Percentiles rank a stretch among this genome's conserved stretches.
Conservation (phyloP, 2,113 vertebrate genomes). For the Entomyzon cyanotis region DNA sequence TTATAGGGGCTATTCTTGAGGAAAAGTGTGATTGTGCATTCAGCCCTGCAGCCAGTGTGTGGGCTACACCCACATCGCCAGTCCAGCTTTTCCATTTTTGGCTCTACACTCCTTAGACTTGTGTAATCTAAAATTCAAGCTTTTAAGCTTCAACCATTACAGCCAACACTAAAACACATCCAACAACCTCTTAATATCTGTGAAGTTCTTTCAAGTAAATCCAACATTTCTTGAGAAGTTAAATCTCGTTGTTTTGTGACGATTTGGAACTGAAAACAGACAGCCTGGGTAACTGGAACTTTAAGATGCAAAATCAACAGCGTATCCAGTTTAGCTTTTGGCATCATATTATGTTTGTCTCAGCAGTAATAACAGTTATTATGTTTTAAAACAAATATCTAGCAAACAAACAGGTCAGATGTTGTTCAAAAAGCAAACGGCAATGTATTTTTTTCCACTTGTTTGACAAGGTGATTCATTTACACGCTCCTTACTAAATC, state of each 20-base stretch:
- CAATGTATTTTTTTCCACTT: neutral
- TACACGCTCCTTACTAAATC: neutral
- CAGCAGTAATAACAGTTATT: constrained; percentile 21
- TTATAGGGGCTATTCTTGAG: neutral
- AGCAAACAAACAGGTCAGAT: constrained; percentile 15
- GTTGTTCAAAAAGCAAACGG: neutral
- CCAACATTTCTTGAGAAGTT: constrained; percentile 46
- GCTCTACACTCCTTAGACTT: neutral
- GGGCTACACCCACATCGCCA: neutral
- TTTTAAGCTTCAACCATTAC: constrained; percentile 19
- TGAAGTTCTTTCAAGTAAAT: constrained; percentile 52
- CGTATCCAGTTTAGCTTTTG: constrained; percentile 13
- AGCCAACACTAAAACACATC: constrained; percentile 24
- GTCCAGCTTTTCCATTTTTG: neutral
- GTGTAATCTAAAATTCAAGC: constrained; percentile 14
- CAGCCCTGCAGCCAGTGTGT: neutral
- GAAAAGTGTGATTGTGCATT: neutral
- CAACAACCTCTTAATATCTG: constrained; percentile 32
- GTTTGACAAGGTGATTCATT: constrained; percentile 26
- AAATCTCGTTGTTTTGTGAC: constrained; percentile 31
- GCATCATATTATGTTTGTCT: constrained; percentile 19
- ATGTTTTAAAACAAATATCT: constrained; percentile 8
- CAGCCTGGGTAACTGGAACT: constrained; percentile 18
- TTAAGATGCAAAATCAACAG: neutral
- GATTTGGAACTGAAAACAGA: constrained; percentile 34